Conservation (phyloP, 2,113 vertebrate genomes). For the Dipodomys merriami region DNA sequence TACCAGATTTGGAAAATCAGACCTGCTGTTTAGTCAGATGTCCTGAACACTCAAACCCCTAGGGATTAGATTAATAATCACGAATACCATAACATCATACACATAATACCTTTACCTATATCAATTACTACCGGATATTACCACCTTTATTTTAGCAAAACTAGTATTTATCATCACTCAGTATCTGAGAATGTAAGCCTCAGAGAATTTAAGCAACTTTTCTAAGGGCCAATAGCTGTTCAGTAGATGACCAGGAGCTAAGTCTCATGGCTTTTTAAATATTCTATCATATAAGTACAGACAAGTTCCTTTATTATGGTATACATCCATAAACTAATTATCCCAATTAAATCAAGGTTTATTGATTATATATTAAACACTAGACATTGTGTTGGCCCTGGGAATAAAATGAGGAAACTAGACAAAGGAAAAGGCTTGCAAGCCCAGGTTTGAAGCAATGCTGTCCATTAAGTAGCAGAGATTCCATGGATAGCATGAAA, state of each 20-base stretch:
- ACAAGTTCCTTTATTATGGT: not conserved
- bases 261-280: not conserved
- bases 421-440: not conserved
- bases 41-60: not conserved
- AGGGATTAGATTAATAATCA: not conserved
- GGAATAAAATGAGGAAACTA: not conserved
- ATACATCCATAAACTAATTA: not conserved
- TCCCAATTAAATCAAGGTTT: slow-evolving; percentile 16
- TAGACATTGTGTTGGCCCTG: not conserved
- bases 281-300: not conserved
- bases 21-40: not conserved
- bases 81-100: not conserved
- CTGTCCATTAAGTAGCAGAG: not conserved
- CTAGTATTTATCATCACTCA: not conserved
- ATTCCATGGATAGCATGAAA: not conserved
- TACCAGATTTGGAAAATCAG: not conserved
- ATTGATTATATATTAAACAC: not conserved
- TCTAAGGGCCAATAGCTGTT: not conserved
- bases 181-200: not conserved
- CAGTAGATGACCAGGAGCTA: not conserved
- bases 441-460: not conserved
- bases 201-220: not conserved
- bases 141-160: not conserved
- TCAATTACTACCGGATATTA: not conserved
- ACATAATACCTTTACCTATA: not conserved